Percentiles rank a stretch among this genome's conserved stretches.
Evolutionary conservation across 2,797 vertebrate genomes (phyloP).

Genomic region (Chiloscyllium punctatum): DNA sequence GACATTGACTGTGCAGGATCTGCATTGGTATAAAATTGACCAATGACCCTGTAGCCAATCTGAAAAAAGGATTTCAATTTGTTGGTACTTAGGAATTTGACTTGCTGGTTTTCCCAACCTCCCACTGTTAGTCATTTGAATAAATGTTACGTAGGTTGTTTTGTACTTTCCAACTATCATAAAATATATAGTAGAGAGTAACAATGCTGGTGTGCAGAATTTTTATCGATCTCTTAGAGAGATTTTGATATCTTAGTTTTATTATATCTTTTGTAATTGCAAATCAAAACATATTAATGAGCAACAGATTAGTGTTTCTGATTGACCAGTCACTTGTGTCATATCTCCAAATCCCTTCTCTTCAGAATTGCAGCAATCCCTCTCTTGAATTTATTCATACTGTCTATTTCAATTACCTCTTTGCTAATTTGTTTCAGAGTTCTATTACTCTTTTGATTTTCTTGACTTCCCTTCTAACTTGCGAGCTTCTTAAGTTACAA

Average conservation of each 20-base stretch:
- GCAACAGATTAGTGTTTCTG: neutral
- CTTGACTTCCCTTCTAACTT: neutral
- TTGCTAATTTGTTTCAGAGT: constrained; percentile 10
- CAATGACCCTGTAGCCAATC: neutral
- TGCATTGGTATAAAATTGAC: neutral
- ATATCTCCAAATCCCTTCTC: neutral
- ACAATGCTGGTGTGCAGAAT: neutral
- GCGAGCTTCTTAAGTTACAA: neutral
- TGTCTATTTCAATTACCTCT: constrained; percentile 21
- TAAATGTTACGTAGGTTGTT: neutral
- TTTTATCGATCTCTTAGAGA: neutral
- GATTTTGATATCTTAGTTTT: neutral
- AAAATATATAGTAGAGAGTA: neutral
- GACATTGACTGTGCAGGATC: neutral
- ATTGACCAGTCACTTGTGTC: constrained; percentile 16
- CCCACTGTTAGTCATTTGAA: neutral
- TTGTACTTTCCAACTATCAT: neutral
- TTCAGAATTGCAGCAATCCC: neutral
- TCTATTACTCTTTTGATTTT: neutral
- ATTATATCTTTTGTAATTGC: neutral
- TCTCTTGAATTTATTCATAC: constrained; percentile 28
- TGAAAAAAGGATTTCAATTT: neutral
- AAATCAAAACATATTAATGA: neutral
- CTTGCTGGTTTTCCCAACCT: neutral
- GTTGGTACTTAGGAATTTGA: neutral